These are phyloP conservation scores for Chironomus tentans DNA, from an alignment of 2,888 invertebrate genomes.

Conservation along the genomic window DNA sequence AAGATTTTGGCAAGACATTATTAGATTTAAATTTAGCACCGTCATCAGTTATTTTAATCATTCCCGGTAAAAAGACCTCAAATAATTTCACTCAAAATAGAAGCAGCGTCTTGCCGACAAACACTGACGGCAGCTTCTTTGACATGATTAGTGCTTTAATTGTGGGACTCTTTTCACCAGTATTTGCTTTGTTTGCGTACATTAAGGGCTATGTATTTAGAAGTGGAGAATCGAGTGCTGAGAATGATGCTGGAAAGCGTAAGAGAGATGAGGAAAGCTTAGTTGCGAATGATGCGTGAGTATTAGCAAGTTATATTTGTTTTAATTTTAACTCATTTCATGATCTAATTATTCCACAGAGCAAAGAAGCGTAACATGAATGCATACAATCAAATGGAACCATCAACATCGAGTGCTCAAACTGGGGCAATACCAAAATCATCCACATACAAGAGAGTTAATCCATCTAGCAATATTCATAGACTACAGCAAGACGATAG, in stretches of 20 bases:
- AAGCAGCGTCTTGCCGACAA: not conserved
- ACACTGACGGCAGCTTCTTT: conserved; percentile 11
- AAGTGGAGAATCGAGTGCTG: not conserved
- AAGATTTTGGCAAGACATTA: conserved; percentile 13
- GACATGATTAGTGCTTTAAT: conserved; percentile 1
- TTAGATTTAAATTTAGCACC: not conserved
- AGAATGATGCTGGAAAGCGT: conserved; percentile 3
- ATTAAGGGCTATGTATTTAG: not conserved
- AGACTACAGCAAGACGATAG: conserved; percentile 15
- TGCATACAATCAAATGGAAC: not conserved
- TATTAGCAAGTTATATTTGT: not conserved
- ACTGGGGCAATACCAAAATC: conserved; percentile 17
- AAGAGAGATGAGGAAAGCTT: conserved; percentile 20
- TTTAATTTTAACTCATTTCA: not conserved
- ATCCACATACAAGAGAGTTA: conserved; percentile 1
- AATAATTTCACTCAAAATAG: not conserved
- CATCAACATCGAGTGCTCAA: not conserved
- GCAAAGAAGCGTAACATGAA: conserved; percentile 20
- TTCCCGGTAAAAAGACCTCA: conserved; percentile 7
- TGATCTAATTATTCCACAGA: not conserved
- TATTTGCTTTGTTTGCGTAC: conserved; percentile 7
- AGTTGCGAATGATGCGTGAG: conserved; percentile 17
- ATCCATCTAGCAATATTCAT: conserved; percentile 4
- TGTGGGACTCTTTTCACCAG: not conserved
- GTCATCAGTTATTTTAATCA: conserved; percentile 4